Evolutionary conservation across 2,888 invertebrate species (phyloP).

Genomic region (Amiota minor): DNA sequence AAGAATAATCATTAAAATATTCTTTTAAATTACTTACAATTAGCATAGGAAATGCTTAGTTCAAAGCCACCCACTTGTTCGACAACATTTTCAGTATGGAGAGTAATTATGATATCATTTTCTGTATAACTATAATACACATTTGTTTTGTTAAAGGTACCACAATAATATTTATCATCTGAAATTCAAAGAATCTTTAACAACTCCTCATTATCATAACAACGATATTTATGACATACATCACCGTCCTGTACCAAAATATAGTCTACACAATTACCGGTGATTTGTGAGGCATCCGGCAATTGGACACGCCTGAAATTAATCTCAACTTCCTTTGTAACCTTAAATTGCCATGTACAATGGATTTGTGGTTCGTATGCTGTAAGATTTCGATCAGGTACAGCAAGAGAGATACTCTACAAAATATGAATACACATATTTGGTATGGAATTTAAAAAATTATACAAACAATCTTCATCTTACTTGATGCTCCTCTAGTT

Average conservation of each 20-base stretch:
- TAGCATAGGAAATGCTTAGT: slow-evolving; percentile 73
- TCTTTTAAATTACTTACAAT: slow-evolving; percentile 70
- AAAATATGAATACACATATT: slow-evolving; percentile 34
- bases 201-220: neutral
- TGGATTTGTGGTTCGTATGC: slow-evolving; percentile 75
- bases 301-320: slow-evolving; percentile 77
- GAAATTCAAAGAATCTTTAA: neutral
- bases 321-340: slow-evolving; percentile 67
- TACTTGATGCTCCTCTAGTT: slow-evolving; percentile 70
- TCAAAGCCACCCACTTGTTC: slow-evolving; percentile 53
- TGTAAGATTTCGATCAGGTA: slow-evolving; percentile 33
- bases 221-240: slow-evolving; percentile 45
- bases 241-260: slow-evolving; percentile 42
- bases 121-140: neutral
- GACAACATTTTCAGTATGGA: slow-evolving; percentile 55
- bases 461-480: slow-evolving; percentile 18
- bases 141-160: slow-evolving; percentile 44
- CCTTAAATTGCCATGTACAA: slow-evolving; percentile 77
- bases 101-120: slow-evolving; percentile 48
- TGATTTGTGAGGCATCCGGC: slow-evolving; percentile 66
- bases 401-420: slow-evolving; percentile 46
- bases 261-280: slow-evolving; percentile 68
- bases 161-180: slow-evolving; percentile 46
- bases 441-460: neutral
- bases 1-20: neutral